Conservation (phyloP, 2,113 vertebrate species). For the Bubo blakistoni region DNA sequence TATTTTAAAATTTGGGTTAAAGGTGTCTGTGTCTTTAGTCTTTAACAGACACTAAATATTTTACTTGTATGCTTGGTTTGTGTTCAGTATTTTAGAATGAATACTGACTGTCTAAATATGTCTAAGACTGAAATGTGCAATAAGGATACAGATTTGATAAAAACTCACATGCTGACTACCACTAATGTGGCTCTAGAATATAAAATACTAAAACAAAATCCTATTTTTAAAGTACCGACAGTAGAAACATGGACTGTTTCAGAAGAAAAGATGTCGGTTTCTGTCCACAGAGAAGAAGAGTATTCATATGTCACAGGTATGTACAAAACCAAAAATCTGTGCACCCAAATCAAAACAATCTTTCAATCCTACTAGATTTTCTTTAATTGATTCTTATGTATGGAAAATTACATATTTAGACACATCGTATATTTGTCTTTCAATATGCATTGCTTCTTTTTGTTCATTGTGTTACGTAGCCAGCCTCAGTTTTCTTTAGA, state of each 20-base stretch:
- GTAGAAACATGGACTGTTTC: slow-evolving; percentile 78
- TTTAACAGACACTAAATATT: neutral
- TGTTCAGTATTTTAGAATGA: slow-evolving; percentile 17
- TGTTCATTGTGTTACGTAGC: slow-evolving; percentile 34
- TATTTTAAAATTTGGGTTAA: neutral
- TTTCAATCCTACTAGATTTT: neutral
- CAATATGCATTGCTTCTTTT: slow-evolving; percentile 25
- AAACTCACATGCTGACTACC: slow-evolving; percentile 10
- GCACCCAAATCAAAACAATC: neutral
- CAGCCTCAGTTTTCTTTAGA: neutral
- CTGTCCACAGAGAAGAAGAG: slow-evolving; percentile 76
- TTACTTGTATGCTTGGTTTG: neutral
- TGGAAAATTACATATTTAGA: slow-evolving; percentile 31
- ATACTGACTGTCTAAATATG: slow-evolving; percentile 57
- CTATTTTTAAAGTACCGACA: slow-evolving; percentile 78
- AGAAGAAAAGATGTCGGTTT: slow-evolving; percentile 81
- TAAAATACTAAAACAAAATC: slow-evolving; percentile 61
- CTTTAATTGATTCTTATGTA: neutral
- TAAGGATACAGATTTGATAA: neutral
- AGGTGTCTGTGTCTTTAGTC: neutral
- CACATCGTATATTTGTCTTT: slow-evolving; percentile 3
- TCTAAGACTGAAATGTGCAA: neutral
- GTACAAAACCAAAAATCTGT: slow-evolving; percentile 31
- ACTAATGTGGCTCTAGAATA: slow-evolving; percentile 38
- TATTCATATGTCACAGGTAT: slow-evolving; percentile 79